These are phyloP conservation scores for Oreochromis aureus DNA, from an alignment of 2,113 vertebrate species.

Conservation along the genomic window DNA sequence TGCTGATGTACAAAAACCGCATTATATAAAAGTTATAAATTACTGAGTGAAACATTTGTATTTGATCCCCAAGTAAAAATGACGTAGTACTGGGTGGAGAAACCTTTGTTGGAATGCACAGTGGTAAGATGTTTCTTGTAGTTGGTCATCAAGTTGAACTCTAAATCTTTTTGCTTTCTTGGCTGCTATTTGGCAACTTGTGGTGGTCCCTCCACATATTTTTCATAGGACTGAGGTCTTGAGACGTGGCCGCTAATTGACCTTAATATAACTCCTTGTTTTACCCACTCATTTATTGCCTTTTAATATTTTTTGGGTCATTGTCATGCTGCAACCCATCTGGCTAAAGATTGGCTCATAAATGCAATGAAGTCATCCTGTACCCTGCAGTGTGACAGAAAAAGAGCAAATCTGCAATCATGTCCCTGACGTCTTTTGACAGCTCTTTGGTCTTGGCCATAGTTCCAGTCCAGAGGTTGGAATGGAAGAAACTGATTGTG, in stretches of 20 bases:
- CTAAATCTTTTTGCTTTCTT: not conserved
- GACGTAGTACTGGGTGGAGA: not conserved
- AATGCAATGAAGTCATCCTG: not conserved
- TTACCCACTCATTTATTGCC: not conserved
- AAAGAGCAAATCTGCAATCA: not conserved
- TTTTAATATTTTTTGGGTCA: not conserved
- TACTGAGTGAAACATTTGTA: not conserved
- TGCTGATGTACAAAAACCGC: not conserved
- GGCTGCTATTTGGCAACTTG: not conserved
- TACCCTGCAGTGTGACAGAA: not conserved
- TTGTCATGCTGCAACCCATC: not conserved
- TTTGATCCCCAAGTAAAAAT: not conserved
- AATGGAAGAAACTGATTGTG: not conserved
- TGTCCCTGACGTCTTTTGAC: not conserved
- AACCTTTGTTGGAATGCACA: not conserved
- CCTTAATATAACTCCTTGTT: not conserved
- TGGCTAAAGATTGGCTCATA: not conserved
- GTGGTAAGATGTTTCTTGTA: not conserved
- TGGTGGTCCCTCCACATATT: not conserved
- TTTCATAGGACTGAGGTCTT: not conserved
- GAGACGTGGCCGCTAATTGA: not conserved
- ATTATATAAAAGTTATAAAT: not conserved
- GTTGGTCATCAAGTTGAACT: not conserved
- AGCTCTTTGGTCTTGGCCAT: not conserved
- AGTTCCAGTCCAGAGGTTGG: not conserved